phyloP scores from a whole-genome alignment of 2,113 vertebrate species.

The Thymallus thymallus region DNA sequence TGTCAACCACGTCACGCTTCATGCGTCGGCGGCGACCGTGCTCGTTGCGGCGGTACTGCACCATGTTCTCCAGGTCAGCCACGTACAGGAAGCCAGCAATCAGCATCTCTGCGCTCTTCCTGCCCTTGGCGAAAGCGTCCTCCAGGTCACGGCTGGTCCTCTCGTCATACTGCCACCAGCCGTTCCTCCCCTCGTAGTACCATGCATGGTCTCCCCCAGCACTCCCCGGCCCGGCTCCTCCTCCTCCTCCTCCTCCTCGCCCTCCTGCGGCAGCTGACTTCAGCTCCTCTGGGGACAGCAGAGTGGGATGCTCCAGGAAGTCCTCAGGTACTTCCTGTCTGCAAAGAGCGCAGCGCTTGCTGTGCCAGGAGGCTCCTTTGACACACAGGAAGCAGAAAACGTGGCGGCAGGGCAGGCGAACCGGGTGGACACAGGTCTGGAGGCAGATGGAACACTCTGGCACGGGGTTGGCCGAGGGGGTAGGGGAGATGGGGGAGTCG shows the following conservation, averaged over 20 bases:
- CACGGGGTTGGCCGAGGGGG: constrained; percentile 73
- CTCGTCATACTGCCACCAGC: constrained; percentile 99
- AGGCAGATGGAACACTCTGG: constrained; percentile 95
- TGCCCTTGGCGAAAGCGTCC: constrained; percentile 89
- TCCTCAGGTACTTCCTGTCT: constrained; percentile 94
- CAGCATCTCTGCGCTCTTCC: constrained; percentile 95
- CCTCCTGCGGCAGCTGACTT: constrained; percentile 80
- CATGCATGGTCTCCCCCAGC: constrained; percentile 85
- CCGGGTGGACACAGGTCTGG: constrained; percentile 92
- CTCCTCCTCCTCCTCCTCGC: constrained; percentile 73
- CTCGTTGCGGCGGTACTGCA: constrained; percentile 94
- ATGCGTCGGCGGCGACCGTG: constrained; percentile 92
- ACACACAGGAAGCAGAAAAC: constrained; percentile 96
- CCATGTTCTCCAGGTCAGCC: constrained; percentile 95
- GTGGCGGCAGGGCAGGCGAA: constrained; percentile 92
- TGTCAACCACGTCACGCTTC: constrained; percentile 91
- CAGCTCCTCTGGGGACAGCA: constrained; percentile 91
- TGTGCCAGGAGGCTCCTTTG: constrained; percentile 98
- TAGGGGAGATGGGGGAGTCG: constrained; percentile 63
- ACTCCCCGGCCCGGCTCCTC: constrained; percentile 69
- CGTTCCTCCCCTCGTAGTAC: constrained; percentile 97
- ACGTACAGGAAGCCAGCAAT: constrained; percentile 95
- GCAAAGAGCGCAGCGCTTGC: constrained; percentile 93
- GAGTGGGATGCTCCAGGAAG: constrained; percentile 91
- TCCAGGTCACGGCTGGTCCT: constrained; percentile 92